Conservation (phyloP, 2,888 invertebrate species). For the Trichopria drosophilae region DNA sequence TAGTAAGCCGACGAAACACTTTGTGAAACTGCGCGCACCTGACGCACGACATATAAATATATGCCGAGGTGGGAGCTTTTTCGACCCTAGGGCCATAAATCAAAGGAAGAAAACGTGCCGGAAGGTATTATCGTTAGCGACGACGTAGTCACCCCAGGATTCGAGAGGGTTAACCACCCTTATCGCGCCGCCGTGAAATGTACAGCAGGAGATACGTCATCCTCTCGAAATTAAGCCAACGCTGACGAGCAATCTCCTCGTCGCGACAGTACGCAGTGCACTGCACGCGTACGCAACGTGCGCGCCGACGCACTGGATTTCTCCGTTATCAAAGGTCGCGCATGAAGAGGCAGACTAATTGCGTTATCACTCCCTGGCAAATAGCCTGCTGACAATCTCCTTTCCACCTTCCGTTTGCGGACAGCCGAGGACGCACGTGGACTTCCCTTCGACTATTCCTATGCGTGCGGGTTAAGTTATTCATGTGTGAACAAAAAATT, state of each 20-base stretch:
- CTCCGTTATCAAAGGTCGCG: slow-evolving; percentile 36
- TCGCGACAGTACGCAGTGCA: no score
- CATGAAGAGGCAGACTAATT: slow-evolving; percentile 52
- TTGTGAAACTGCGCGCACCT: slow-evolving; percentile 27
- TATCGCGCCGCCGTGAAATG: slow-evolving; percentile 8
- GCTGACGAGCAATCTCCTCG: no score
- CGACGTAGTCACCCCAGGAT: no score
- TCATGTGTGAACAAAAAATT: no score
- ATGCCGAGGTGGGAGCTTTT: slow-evolving; percentile 19
- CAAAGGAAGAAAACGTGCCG: slow-evolving; percentile 50
- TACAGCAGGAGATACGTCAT: no score
- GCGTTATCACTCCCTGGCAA: slow-evolving; percentile 52
- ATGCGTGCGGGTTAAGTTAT: no score
- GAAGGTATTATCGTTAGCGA: slow-evolving; percentile 48
- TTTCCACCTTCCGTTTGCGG: no score
- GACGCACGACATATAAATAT: slow-evolving; percentile 27
- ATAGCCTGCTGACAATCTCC: no score
- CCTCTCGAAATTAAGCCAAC: no score
- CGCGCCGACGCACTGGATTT: slow-evolving; percentile 1
- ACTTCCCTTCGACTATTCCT: no score
- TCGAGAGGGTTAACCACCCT: slow-evolving; percentile 14
- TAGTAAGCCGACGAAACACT: slow-evolving; percentile 11
- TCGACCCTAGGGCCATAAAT: slow-evolving; percentile 43
- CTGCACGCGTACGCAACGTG: neutral
- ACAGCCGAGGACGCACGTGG: no score